Evolutionary conservation across 53 echinoderm and acorn worm species (phyloP), one percentile per base, ranked within the genome.

Genomic region (Holothuria scabra): DNA sequence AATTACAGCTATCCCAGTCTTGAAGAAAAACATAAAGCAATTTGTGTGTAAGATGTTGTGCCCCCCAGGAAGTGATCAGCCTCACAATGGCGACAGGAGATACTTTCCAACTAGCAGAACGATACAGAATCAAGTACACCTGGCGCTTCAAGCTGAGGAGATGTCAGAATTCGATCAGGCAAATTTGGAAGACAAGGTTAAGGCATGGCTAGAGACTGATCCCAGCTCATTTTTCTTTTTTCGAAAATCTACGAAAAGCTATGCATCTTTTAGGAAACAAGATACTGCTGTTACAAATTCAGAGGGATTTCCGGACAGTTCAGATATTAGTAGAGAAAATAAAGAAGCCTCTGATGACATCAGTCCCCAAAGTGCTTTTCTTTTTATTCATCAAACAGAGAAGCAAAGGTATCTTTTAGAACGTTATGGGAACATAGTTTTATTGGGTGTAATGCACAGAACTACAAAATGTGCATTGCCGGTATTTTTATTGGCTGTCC

Each of bases 391-490:
- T n/a, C 67, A 67, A 19, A 67, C 67, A 31, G 67, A 18, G 12
- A 28, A 67, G 67, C 67, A 67, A 19, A 11, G 19, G 13, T 10
- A 8, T 12, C 34, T 67, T 28, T 30, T 67, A 11, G 33, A 67
- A 33, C 67, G 67, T 14, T 67, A 67, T 32, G 67, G 67, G 29
- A 30, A 67, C 6, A 28, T 67, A 20, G 33, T 67, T 32, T 28
- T 83, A n/a, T 22, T 83, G 18, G 86, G 80, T 61, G 80, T 78
- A 10, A 86, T 78, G 13, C 61, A 86, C 52, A 75, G 49, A 34
- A 86, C 86, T 1, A 86, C 79, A 19, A 79, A 76, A 35, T 41
- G 79, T 86, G 86, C 61, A 22, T 41, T 86, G 21, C 86, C 86
- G 5, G 23, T 86, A 6, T 86, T 86, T 33, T 79, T 79, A n/a